Evolutionary conservation across 2,888 invertebrate species (phyloP).

Genomic region (Mimas tiliae): DNA sequence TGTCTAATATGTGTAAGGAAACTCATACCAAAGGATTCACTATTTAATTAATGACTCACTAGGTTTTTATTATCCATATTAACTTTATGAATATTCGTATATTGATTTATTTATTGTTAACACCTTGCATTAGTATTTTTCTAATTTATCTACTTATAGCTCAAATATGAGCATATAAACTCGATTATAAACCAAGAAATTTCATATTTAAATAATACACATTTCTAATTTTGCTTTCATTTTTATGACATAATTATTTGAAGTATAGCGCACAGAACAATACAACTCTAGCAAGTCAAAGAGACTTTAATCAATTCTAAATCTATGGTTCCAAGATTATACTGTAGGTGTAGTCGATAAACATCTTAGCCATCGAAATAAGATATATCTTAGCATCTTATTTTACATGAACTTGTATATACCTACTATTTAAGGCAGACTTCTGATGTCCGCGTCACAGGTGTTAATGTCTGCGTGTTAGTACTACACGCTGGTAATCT

Average conservation of each 20-base stretch:
- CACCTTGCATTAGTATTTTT: neutral
- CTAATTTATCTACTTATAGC: slow-evolving; percentile 5
- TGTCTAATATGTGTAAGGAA: neutral
- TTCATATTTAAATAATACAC: neutral
- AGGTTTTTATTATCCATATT: slow-evolving; percentile 10
- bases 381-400: too few species aligned
- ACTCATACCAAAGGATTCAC: neutral
- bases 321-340: too few species aligned
- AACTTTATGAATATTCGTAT: neutral
- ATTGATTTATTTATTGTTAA: neutral
- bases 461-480: too few species aligned
- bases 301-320: too few species aligned
- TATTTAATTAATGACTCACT: neutral
- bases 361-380: too few species aligned
- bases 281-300: too few species aligned
- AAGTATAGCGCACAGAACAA: neutral
- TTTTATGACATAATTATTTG: slow-evolving; percentile 1
- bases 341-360: too few species aligned
- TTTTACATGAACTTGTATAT: too few species aligned
- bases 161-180: neutral
- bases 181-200: neutral
- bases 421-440: too few species aligned
- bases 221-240: slow-evolving; percentile 16
- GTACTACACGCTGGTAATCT: too few species aligned
- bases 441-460: too few species aligned